Conservation (phyloP, 53 echinoderm and acorn worm species). For the Glandiceps talaboti region DNA sequence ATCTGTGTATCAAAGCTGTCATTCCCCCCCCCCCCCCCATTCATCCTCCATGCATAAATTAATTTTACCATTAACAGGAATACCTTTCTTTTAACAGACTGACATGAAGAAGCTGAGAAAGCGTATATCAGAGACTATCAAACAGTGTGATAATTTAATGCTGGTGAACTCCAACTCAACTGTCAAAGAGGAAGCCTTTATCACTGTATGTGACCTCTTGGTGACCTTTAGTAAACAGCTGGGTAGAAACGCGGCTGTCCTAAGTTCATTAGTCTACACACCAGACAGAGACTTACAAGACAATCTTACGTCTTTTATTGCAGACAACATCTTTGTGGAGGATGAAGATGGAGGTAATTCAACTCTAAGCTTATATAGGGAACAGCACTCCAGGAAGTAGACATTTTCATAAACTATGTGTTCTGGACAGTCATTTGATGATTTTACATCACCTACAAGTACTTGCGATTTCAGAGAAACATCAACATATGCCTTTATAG, state of each 20-base stretch:
- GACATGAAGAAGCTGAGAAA: conserved; percentile 65
- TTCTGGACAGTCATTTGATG: too few species aligned
- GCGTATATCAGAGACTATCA: conserved; percentile 58
- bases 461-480: too few species aligned
- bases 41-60: too few species aligned
- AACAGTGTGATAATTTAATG: conserved; percentile 68
- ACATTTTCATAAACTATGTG: too few species aligned
- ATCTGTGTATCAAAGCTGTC: too few species aligned
- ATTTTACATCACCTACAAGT: too few species aligned
- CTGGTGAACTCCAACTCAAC: conserved; percentile 61
- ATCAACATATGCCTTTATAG: too few species aligned
- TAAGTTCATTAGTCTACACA: conserved; percentile 54
- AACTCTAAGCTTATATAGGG: too few species aligned
- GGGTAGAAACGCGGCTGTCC: conserved; percentile 33
- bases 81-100: conserved; percentile 20
- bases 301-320: conserved; percentile 80
- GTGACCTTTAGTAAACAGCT: conserved; percentile 85
- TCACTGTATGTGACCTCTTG: conserved; percentile 89
- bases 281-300: conserved; percentile 68
- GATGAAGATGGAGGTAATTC: conserved; percentile 94
- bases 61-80: too few species aligned
- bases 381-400: too few species aligned
- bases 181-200: conserved; percentile 84
- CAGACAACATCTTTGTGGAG: conserved; percentile 94
- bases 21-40: too few species aligned